Evolutionary conservation across 1,140 invertebrate genomes (phyloP).

Genomic region (Lepidostoma basale): DNA sequence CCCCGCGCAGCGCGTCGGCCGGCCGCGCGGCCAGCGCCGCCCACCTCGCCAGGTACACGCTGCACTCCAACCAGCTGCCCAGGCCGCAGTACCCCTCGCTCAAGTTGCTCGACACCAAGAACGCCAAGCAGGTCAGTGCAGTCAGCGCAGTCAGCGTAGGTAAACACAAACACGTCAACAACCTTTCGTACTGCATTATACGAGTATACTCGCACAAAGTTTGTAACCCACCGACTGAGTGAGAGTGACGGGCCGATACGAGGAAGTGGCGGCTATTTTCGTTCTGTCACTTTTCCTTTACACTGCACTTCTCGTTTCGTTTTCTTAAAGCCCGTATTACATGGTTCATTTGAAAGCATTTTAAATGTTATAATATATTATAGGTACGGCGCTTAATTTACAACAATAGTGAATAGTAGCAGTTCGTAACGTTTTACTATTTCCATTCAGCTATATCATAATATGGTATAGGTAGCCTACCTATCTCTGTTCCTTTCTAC

Average conservation of each 20-base stretch:
- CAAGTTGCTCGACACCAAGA: constrained; percentile 68
- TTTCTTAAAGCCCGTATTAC: background rate
- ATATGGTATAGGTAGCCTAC: no score
- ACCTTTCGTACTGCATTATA: no score
- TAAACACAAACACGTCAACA: no score
- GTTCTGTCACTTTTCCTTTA: background rate
- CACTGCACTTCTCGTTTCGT: background rate
- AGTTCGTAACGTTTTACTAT: no score
- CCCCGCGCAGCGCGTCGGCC: constrained; percentile 38
- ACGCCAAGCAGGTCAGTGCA: constrained; percentile 68
- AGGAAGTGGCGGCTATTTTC: constrained; percentile 24
- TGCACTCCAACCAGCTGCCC: constrained; percentile 75
- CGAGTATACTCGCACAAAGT: no score
- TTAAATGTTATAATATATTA: background rate
- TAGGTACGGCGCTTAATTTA: no score
- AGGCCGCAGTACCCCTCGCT: constrained; percentile 72
- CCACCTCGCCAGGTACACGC: constrained; percentile 60
- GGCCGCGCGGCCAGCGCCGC: constrained; percentile 39
- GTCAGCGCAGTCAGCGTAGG: no score
- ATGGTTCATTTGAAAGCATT: background rate
- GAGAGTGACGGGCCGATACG: no score
- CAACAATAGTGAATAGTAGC: no score
- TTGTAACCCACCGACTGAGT: no score
- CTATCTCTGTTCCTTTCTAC: no score
- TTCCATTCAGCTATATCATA: no score